These are phyloP conservation scores for Sminthurinus aureus DNA, from an alignment of 2,888 invertebrate species.

Conservation along the genomic window DNA sequence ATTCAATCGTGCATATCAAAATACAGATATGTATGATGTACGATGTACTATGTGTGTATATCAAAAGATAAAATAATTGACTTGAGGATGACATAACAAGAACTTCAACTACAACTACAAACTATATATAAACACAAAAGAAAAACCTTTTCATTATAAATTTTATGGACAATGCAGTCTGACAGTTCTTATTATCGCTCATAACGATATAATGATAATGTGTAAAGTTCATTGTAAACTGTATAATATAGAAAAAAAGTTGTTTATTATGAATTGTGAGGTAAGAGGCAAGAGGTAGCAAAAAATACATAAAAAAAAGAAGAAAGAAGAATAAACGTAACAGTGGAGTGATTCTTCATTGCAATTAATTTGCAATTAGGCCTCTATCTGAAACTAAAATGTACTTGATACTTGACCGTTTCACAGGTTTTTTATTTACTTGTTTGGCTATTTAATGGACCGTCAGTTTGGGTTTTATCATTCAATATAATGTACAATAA, in stretches of 20 bases:
- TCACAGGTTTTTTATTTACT: neutral
- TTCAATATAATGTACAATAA: neutral
- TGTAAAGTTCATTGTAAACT: constrained; percentile 10
- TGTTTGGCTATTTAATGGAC: neutral
- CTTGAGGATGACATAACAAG: constrained; percentile 19
- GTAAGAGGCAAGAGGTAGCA: neutral
- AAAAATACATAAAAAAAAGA: neutral
- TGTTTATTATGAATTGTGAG: neutral
- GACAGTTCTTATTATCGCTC: neutral
- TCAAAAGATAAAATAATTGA: neutral
- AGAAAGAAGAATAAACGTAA: neutral
- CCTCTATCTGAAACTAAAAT: constrained; percentile 3
- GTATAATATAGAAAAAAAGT: neutral
- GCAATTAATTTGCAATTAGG: constrained; percentile 28
- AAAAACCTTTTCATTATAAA: neutral
- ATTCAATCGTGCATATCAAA: too few relatives aligned
- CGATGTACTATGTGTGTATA: neutral
- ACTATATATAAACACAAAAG: constrained; percentile 7
- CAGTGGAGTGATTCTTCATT: neutral
- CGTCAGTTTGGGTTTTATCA: neutral
- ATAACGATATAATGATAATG: neutral
- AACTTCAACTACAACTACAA: neutral
- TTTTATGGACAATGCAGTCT: neutral
- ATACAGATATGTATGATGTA: too few relatives aligned
- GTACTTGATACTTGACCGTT: neutral